Conservation (phyloP, 2,888 invertebrate species). For the Eristalinus aeneus region DNA sequence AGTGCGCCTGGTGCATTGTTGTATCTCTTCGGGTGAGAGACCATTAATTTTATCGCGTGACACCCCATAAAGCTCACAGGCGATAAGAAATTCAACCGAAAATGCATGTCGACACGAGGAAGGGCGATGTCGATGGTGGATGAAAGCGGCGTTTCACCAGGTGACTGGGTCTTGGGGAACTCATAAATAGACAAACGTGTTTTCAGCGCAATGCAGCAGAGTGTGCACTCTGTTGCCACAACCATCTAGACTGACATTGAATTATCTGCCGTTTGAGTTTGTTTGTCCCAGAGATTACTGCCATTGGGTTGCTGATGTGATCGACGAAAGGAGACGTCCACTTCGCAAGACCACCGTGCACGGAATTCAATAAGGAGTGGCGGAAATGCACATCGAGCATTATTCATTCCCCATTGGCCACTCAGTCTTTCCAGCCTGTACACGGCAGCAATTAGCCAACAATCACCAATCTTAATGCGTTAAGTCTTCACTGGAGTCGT, state of each 20-base stretch:
- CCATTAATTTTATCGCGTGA: conserved; percentile 35
- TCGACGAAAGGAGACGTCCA: background rate
- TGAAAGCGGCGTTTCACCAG: background rate
- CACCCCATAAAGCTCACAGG: conserved; percentile 7
- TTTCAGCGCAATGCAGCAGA: conserved; percentile 1
- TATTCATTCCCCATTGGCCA: background rate
- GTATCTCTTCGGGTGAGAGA: conserved; percentile 6
- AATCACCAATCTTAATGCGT: background rate
- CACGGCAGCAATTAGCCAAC: background rate
- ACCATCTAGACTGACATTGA: background rate
- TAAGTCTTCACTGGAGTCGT: background rate
- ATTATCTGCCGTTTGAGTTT: background rate
- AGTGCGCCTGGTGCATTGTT: conserved; percentile 1
- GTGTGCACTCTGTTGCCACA: background rate
- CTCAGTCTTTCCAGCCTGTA: background rate
- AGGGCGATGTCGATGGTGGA: background rate
- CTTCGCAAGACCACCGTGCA: too few relatives aligned
- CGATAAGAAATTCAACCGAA: background rate
- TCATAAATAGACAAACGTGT: conserved; percentile 27
- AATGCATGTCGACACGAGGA: background rate
- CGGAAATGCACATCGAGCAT: background rate
- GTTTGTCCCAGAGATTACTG: background rate
- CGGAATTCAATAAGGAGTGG: too few relatives aligned
- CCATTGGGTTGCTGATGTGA: too few relatives aligned
- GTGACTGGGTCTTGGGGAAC: conserved; percentile 9